Evolutionary conservation across 2,113 vertebrate genomes (phyloP), one percentile per base, ranked within the genome.

Genomic region (Misgurnus anguillicaudatus): DNA sequence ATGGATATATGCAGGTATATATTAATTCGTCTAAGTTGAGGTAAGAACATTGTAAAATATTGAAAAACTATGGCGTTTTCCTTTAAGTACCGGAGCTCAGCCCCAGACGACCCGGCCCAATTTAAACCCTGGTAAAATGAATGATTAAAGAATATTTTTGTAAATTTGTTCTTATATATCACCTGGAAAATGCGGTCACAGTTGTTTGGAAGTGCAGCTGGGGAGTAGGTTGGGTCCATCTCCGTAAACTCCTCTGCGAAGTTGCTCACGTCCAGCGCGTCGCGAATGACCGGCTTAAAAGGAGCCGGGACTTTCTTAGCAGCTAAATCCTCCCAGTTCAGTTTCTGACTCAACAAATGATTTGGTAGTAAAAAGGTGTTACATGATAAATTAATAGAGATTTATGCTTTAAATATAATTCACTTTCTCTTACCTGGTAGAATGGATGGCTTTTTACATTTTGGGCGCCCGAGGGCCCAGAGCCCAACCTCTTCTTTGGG

Each of bases 201-300:
- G 90, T 94, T 97, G 90, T 96, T 95, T 68, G 98, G 97, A 70
- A 97, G 91, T 13, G 96, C 97, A 6, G 98, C 98, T 0, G 98
- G 98, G 31, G 98, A 99, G 78, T 98, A 99, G 0, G 97, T 97
- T 0, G 98, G 98, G 84, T 98, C 97, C 98, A 99, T 98, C 85
- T 98, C 98, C 4, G 98, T 99, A 92, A 99, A 99, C 85, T 98
- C 96, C 2, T 98, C 97, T 0, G 98, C 96, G 87, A 99, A 99
- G 88, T 99, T 99, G 82, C 98, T 96, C 85, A 99, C 98, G 39
- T 99, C 98, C 82, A 98, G 83, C 66, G 98, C 98, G 31, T 98
- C 96, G 72, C 96, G 94, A 76, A 99, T 98, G 76, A 98, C 95
- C 0, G 98, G 98, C 85, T 97, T 98, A 91, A 99, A 98, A 0